A percentile compares a stretch with the other conserved stretches of the same genome.
These are phyloP conservation scores for Galerucella pusilla DNA, from an alignment of 2,888 invertebrate genomes.

Conservation along the genomic window DNA sequence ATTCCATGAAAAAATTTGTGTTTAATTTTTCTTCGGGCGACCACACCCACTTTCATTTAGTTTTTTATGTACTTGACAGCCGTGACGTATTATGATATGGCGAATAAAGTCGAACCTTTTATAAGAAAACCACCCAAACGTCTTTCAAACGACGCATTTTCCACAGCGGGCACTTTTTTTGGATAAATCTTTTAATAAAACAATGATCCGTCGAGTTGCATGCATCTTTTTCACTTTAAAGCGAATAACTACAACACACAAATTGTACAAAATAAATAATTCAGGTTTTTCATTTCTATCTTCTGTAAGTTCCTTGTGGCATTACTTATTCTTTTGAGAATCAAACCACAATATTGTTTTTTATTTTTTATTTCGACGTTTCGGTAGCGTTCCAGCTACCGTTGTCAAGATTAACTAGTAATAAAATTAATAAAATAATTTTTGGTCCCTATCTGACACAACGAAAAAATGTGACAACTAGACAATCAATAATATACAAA, in stretches of 20 bases:
- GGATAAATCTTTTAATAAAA: constrained; percentile 47
- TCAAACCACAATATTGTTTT: no score
- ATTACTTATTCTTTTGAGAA: no score
- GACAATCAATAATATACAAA: no score
- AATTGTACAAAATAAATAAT: constrained; percentile 46
- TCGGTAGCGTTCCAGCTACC: no score
- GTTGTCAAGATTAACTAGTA: no score
- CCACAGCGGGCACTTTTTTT: constrained; percentile 22
- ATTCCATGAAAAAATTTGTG: background rate
- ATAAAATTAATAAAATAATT: no score
- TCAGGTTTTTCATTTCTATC: background rate
- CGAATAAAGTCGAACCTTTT: constrained; percentile 2
- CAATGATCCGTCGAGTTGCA: constrained; percentile 39
- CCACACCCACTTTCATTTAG: background rate
- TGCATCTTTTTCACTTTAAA: constrained; percentile 38
- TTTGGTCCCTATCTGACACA: no score
- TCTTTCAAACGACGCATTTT: constrained; percentile 1
- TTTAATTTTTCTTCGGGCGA: background rate
- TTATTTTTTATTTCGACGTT: no score
- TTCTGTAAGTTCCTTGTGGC: no score
- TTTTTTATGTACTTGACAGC: constrained; percentile 4
- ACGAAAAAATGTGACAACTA: no score
- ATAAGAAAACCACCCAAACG: constrained; percentile 11
- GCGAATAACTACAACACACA: constrained; percentile 15
- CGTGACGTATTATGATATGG: constrained; percentile 12